phyloP scores from a whole-genome alignment of 2,888 invertebrate species.

The Drosophila kambysellisi region DNA sequence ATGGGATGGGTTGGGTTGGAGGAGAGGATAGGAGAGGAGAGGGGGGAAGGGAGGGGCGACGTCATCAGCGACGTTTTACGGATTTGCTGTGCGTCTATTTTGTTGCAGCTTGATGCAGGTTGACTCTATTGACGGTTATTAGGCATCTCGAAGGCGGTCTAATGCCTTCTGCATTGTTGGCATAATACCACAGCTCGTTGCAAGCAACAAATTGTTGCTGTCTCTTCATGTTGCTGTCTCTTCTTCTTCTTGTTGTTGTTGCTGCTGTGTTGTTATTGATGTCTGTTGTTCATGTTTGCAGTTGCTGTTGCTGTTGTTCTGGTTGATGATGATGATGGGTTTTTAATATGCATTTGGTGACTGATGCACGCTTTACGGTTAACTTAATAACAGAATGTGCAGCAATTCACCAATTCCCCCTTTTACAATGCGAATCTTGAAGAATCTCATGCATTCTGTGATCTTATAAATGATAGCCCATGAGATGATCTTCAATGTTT shows the following conservation, averaged over 20 bases:
- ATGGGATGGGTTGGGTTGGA: not conserved
- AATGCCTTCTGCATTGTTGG: constrained; percentile 64
- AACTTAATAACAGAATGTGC: constrained; percentile 67
- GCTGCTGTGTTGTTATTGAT: constrained; percentile 9
- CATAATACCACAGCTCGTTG: constrained; percentile 33
- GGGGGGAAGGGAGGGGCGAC: constrained; percentile 24
- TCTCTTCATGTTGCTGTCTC: constrained; percentile 13
- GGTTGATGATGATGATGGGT: constrained; percentile 76
- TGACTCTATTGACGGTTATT: constrained; percentile 79
- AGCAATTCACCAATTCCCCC: constrained; percentile 13
- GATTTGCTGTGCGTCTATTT: constrained; percentile 31
- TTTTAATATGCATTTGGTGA: constrained; percentile 78
- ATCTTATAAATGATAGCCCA: not conserved
- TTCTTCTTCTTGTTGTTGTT: constrained; percentile 17
- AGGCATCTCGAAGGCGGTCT: constrained; percentile 79
- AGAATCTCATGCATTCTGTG: not conserved
- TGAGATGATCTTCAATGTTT: not conserved
- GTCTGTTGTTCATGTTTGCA: constrained; percentile 28
- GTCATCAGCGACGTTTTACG: constrained; percentile 47
- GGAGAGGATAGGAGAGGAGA: no score
- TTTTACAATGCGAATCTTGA: not conserved
- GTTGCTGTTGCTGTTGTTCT: constrained; percentile 40
- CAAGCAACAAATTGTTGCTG: constrained; percentile 27
- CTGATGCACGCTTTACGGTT: constrained; percentile 72
- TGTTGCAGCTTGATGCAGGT: constrained; percentile 15